These are phyloP conservation scores for Falco naumanni DNA, from an alignment of 2,797 vertebrate genomes.

Conservation along the genomic window DNA sequence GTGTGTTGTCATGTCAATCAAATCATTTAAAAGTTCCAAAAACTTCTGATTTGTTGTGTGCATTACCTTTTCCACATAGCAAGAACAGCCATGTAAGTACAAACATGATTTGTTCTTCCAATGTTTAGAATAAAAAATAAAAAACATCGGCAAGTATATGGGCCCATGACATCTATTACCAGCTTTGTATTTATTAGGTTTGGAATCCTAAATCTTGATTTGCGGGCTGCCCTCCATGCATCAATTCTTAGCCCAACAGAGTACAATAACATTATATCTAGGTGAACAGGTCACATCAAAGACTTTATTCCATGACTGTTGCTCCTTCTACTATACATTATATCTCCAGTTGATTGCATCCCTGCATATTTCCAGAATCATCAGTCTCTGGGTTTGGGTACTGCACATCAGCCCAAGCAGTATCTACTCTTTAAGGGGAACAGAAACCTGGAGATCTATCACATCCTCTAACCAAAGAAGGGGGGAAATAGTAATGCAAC, in stretches of 20 bases:
- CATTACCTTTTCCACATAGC: conserved; percentile 79
- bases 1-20: conserved; percentile 86
- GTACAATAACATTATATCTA: not conserved
- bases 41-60: conserved; percentile 85
- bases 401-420: not conserved
- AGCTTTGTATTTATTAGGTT: not conserved
- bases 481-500: not conserved
- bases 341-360: not conserved
- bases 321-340: not conserved
- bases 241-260: not conserved
- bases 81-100: not conserved
- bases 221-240: not conserved
- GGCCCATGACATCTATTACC: not conserved
- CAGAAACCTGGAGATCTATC: not conserved
- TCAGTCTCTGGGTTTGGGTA: not conserved
- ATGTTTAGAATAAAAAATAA: not conserved
- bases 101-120: not conserved
- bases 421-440: not conserved
- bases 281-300: not conserved
- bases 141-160: not conserved
- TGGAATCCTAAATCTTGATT: not conserved
- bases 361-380: not conserved
- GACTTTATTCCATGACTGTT: not conserved
- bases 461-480: not conserved
- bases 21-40: conserved; percentile 84